Conservation (phyloP, 2,113 vertebrate species). For the Tinamus guttatus region DNA sequence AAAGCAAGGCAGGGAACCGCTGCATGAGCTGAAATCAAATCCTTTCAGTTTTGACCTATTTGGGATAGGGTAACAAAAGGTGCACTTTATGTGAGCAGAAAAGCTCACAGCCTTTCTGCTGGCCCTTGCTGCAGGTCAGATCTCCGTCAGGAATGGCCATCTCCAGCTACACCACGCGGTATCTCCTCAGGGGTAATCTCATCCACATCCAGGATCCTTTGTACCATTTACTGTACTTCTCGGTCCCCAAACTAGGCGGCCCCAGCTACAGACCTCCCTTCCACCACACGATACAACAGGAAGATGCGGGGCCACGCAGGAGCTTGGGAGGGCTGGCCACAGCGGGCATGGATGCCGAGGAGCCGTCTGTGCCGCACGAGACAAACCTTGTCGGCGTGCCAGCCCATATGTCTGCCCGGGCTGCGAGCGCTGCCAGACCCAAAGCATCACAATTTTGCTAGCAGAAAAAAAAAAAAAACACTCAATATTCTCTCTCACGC, state of each 20-base stretch:
- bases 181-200: too few relatives aligned
- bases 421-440: background rate
- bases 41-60: slow-evolving; percentile 4
- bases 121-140: background rate
- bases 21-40: background rate
- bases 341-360: background rate
- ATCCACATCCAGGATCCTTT: background rate
- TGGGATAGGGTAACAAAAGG: background rate
- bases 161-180: fast-evolving
- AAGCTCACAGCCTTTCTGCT: background rate
- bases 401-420: background rate
- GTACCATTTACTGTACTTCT: background rate
- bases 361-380: background rate
- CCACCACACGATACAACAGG: background rate
- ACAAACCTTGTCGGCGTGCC: background rate
- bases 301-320: fast-evolving
- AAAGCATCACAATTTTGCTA: background rate
- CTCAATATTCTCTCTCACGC: background rate
- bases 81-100: background rate
- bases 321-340: background rate
- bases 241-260: background rate
- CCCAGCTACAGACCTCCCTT: background rate
- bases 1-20: background rate
- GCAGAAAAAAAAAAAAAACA: background rate
- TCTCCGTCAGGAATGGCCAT: background rate